phyloP scores from a whole-genome alignment of 2,113 vertebrate genomes.

The Scolopax mira region DNA sequence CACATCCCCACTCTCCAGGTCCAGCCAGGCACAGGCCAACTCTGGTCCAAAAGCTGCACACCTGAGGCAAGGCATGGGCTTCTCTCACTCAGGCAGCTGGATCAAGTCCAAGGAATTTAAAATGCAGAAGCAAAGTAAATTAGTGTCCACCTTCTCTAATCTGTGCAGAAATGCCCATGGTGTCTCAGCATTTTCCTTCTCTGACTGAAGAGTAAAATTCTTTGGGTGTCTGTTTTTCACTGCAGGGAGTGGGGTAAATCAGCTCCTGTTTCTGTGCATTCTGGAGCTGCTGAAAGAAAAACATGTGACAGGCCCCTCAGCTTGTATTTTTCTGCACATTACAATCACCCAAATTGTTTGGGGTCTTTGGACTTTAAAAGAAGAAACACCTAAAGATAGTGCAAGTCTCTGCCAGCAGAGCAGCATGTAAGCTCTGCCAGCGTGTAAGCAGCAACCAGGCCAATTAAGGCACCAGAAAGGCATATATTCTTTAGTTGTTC shows the following conservation, averaged over 20 bases:
- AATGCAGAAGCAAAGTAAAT: neutral
- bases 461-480: neutral
- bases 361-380: neutral
- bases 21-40: neutral
- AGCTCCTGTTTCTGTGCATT: neutral
- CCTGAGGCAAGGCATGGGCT: neutral
- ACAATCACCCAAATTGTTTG: neutral
- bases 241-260: neutral
- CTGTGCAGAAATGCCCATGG: neutral
- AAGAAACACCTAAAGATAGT: neutral
- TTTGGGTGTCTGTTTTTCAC: neutral
- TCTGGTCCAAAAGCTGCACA: neutral
- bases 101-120: neutral
- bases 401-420: neutral
- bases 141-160: neutral
- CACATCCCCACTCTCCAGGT: neutral
- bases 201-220: neutral
- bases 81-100: fast-evolving
- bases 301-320: neutral
- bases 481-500: neutral
- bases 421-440: too few species aligned
- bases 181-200: neutral
- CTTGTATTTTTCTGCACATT: neutral
- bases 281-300: neutral
- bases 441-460: neutral